Evolutionary conservation across 2,113 vertebrate species (phyloP).

Genomic region (Phocoena sinus): DNA sequence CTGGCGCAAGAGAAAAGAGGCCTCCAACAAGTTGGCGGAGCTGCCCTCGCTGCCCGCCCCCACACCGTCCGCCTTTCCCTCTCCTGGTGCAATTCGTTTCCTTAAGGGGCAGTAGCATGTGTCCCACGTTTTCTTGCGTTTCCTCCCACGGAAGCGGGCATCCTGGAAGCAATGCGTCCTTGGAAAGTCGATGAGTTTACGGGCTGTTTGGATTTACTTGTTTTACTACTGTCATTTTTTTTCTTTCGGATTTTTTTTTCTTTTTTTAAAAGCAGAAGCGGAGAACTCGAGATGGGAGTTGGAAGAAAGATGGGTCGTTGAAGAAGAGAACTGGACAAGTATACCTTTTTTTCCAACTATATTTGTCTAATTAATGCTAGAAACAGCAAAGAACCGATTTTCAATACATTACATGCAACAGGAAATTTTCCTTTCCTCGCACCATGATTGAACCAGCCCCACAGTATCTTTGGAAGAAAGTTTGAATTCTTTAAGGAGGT

Average conservation of each 20-base stretch:
- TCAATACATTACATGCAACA: slow-evolving; percentile 55
- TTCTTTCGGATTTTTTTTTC: not conserved
- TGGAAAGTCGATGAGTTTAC: not conserved
- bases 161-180: not conserved
- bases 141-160: not conserved
- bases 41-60: not conserved
- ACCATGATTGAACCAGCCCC: slow-evolving; percentile 71
- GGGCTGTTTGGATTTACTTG: not conserved
- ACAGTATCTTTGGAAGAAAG: slow-evolving; percentile 78
- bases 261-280: not conserved
- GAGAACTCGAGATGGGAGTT: not conserved
- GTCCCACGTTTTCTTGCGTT: not conserved
- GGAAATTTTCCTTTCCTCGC: slow-evolving; percentile 77
- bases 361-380: not conserved
- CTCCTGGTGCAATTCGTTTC: slow-evolving; percentile 75
- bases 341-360: not conserved
- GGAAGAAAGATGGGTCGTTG: not conserved
- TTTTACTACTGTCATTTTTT: not conserved
- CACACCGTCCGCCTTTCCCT: not conserved
- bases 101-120: not conserved
- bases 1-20: slow-evolving; percentile 15
- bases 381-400: slow-evolving; percentile 30
- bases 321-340: not conserved
- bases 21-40: slow-evolving; percentile 13
- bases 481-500: slow-evolving; percentile 82